A percentile compares a stretch with the other conserved stretches of the same genome.
Evolutionary conservation across 2,888 invertebrate genomes (phyloP).

Genomic region (Acronicta alni): DNA sequence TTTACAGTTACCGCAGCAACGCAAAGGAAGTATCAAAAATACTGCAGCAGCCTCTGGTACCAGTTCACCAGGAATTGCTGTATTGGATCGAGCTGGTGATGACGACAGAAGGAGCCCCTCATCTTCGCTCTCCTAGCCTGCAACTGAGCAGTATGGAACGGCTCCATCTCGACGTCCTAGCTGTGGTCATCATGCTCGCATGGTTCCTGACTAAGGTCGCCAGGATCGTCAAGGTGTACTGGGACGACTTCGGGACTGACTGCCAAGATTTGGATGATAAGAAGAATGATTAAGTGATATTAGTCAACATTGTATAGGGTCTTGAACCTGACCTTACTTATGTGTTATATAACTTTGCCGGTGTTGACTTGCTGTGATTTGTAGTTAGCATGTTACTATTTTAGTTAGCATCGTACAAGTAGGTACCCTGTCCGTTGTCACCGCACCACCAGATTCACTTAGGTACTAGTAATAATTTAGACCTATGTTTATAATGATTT

Average conservation of each 20-base stretch:
- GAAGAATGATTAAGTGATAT: slow-evolving; percentile 56
- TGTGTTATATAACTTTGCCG: not conserved
- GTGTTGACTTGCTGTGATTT: not conserved
- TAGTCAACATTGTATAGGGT: not conserved
- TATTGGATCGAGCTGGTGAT: slow-evolving; percentile 67
- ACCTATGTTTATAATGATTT: too few relatives aligned
- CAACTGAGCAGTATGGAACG: slow-evolving; percentile 58
- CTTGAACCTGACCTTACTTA: too few relatives aligned
- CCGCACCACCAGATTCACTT: too few relatives aligned
- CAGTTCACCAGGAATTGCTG: slow-evolving; percentile 62
- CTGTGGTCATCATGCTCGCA: slow-evolving; percentile 54
- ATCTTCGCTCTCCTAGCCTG: slow-evolving; percentile 67
- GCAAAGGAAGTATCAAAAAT: slow-evolving; percentile 59
- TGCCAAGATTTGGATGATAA: slow-evolving; percentile 48
- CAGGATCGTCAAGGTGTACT: slow-evolving; percentile 65
- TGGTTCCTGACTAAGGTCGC: slow-evolving; percentile 72
- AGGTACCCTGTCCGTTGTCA: too few relatives aligned
- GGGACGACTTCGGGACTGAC: slow-evolving; percentile 52
- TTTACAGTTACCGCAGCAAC: slow-evolving; percentile 62
- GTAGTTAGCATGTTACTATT: not conserved
- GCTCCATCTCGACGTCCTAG: slow-evolving; percentile 64
- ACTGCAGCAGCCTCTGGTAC: slow-evolving; percentile 53
- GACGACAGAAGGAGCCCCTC: slow-evolving; percentile 59
- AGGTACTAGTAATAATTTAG: too few relatives aligned
- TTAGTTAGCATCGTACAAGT: not conserved